These are phyloP conservation scores for Stictonetta naevosa DNA, from an alignment of 2,113 vertebrate species.

Conservation along the genomic window DNA sequence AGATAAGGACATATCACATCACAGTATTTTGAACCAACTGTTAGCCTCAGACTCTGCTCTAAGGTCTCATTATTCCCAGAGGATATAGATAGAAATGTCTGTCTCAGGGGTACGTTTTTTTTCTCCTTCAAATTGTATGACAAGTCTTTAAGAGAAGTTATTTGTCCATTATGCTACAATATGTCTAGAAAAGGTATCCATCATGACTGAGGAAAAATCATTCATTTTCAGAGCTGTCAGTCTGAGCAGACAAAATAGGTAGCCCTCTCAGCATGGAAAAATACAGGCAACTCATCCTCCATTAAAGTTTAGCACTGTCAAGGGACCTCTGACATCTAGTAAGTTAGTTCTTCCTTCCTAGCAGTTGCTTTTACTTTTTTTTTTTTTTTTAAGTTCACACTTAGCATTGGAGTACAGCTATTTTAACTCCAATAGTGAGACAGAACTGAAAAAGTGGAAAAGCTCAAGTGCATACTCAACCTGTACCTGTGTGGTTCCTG, in stretches of 20 bases:
- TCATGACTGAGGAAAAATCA: conserved; percentile 57
- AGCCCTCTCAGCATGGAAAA: conserved; percentile 26
- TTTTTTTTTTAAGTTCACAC: background rate
- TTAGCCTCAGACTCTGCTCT: conserved; percentile 52
- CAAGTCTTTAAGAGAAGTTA: conserved; percentile 65
- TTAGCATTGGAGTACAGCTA: background rate
- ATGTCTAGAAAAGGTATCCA: conserved; percentile 57
- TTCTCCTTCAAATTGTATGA: conserved; percentile 62
- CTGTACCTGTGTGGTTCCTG: background rate
- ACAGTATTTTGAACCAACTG: conserved; percentile 50
- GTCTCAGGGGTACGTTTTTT: conserved; percentile 29
- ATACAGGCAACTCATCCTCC: conserved; percentile 6
- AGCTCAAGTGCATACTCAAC: background rate
- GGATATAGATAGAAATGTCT: conserved; percentile 68
- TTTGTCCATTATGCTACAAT: conserved; percentile 62
- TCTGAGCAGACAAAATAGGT: conserved; percentile 26
- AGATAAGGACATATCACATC: conserved; percentile 66
- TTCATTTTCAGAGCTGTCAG: conserved; percentile 69
- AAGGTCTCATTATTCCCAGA: conserved; percentile 61
- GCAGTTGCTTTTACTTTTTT: background rate
- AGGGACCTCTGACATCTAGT: conserved; percentile 11
- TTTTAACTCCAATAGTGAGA: background rate
- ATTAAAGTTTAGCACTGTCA: conserved; percentile 11
- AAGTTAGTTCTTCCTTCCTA: background rate
- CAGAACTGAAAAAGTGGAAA: background rate